These are phyloP conservation scores for Petrophora chlorosata DNA, from an alignment of 2,888 invertebrate genomes.

Conservation along the genomic window DNA sequence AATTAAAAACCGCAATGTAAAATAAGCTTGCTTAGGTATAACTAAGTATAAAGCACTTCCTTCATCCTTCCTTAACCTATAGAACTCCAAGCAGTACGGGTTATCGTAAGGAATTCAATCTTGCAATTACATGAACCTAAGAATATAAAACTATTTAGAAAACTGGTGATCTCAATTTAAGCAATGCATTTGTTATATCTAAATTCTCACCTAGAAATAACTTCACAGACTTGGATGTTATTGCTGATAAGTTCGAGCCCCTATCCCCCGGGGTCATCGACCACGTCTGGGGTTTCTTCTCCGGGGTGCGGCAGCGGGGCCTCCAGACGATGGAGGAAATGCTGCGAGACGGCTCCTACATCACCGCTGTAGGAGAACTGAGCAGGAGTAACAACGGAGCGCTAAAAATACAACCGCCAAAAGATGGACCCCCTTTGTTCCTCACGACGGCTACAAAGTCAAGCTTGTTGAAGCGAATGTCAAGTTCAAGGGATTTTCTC, in stretches of 20 bases:
- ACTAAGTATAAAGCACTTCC: too few species aligned
- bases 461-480: constrained; percentile 88
- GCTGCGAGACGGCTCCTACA: constrained; percentile 90
- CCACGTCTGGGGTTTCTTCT: constrained; percentile 93
- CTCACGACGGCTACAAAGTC: constrained; percentile 91
- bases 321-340: constrained; percentile 94
- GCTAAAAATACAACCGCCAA: constrained; percentile 89
- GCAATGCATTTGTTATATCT: too few species aligned
- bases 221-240: constrained; percentile 88
- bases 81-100: too few species aligned
- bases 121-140: too few species aligned
- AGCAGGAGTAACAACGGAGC: constrained; percentile 85
- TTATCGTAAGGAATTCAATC: too few species aligned
- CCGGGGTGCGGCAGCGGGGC: constrained; percentile 92
- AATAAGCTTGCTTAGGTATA: too few species aligned
- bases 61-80: too few species aligned
- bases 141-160: too few species aligned
- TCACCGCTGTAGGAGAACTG: constrained; percentile 92
- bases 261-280: constrained; percentile 89
- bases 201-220: too few species aligned
- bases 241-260: constrained; percentile 92
- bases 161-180: too few species aligned
- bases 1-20: too few species aligned
- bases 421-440: constrained; percentile 88
- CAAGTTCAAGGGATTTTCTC: constrained; percentile 87